Evolutionary conservation across 2,113 vertebrate species (phyloP).

Genomic region (Catharus fuscescens): DNA sequence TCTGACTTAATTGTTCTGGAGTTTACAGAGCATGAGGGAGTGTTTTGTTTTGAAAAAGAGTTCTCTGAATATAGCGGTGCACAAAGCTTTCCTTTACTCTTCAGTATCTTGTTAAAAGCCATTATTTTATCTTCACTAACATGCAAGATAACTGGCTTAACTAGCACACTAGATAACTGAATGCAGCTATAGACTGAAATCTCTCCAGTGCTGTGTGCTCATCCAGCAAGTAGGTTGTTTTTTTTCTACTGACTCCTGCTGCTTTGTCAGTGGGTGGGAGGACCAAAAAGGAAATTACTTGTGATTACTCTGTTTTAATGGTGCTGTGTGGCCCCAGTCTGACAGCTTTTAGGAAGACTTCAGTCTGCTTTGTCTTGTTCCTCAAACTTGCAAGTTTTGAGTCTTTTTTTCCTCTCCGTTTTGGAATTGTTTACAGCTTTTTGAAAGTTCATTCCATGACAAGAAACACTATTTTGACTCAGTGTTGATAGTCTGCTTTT

Average conservation of each 20-base stretch:
- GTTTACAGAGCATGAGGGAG: conserved; percentile 35
- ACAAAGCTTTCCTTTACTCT: neutral
- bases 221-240: conserved; percentile 21
- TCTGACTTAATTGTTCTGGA: conserved; percentile 56
- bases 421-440: neutral
- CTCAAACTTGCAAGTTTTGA: neutral
- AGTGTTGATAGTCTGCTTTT: neutral
- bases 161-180: neutral
- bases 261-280: conserved; percentile 69
- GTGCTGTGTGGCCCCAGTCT: neutral
- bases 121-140: conserved; percentile 14
- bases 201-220: conserved; percentile 6
- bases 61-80: neutral
- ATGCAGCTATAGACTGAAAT: neutral
- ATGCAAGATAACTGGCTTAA: conserved; percentile 26
- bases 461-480: conserved; percentile 1
- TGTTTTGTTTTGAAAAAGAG: neutral
- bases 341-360: conserved; percentile 30
- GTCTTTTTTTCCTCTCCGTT: neutral
- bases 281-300: conserved; percentile 73
- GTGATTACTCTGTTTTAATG: conserved; percentile 65
- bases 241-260: conserved; percentile 44
- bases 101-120: neutral
- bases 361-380: conserved; percentile 15
- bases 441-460: neutral